Conservation (phyloP, 1,140 invertebrate genomes). For the Periplaneta americana region DNA sequence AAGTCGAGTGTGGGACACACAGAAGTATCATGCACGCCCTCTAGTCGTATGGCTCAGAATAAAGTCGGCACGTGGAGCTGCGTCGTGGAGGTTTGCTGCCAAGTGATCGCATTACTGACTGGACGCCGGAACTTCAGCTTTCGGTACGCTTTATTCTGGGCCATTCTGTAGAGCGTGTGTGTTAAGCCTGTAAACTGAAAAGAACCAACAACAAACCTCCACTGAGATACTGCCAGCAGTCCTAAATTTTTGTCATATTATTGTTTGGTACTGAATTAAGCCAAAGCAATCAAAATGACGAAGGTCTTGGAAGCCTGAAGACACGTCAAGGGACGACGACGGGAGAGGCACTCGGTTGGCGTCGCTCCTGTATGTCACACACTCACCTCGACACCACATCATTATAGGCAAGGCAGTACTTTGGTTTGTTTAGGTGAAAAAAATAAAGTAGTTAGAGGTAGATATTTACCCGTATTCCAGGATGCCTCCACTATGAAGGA, state of each 20-base stretch:
- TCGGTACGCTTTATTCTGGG: background rate
- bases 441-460: background rate
- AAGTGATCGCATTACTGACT: background rate
- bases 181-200: background rate
- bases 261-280: too few relatives aligned
- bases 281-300: too few relatives aligned
- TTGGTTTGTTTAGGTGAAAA: background rate
- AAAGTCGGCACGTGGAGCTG: background rate
- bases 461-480: constrained; percentile 24
- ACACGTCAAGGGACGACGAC: too few relatives aligned
- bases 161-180: background rate
- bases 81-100: background rate
- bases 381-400: background rate
- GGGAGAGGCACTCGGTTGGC: background rate
- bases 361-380: too few relatives aligned
- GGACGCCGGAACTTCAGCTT: background rate
- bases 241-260: background rate
- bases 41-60: background rate
- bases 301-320: too few relatives aligned
- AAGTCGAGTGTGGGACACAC: background rate
- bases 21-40: background rate
- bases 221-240: background rate
- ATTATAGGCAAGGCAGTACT: background rate
- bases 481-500: constrained; percentile 20
- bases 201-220: background rate